phyloP scores from a whole-genome alignment of 2,888 invertebrate genomes.

The Sarcophaga caerulescens region DNA sequence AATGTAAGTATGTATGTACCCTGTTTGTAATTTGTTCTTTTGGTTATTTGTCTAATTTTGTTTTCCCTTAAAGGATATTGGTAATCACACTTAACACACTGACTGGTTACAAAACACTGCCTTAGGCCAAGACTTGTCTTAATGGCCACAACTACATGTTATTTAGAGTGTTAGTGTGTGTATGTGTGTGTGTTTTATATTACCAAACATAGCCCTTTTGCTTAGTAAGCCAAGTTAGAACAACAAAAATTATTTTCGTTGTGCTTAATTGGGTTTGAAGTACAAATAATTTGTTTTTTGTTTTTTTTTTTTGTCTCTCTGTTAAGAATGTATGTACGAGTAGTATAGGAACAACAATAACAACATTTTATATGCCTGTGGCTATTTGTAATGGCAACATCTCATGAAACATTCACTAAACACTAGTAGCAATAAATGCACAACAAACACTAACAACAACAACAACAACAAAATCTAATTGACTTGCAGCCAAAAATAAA shows the following conservation, averaged over 20 bases:
- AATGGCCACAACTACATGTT: slow-evolving; percentile 8
- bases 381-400: slow-evolving; percentile 60
- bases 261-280: slow-evolving; percentile 64
- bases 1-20: not conserved
- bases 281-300: slow-evolving; percentile 50
- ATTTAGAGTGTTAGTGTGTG: not conserved
- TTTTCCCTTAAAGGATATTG: slow-evolving; percentile 42
- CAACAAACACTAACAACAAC: slow-evolving; percentile 34
- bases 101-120: slow-evolving; percentile 26
- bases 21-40: slow-evolving; percentile 1
- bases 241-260: slow-evolving; percentile 18
- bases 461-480: slow-evolving; percentile 10
- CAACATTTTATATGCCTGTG: slow-evolving; percentile 58
- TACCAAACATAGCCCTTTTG: not conserved
- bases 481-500: slow-evolving; percentile 31
- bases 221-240: no score
- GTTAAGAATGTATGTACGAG: no score
- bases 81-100: slow-evolving; percentile 48
- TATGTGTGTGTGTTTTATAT: not conserved
- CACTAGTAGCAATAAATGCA: slow-evolving; percentile 62
- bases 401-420: slow-evolving; percentile 48
- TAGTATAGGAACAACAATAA: slow-evolving; percentile 33
- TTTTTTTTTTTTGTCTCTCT: no score
- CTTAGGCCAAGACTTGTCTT: not conserved
- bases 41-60: slow-evolving; percentile 62